Evolutionary conservation across 2,888 invertebrate genomes (phyloP).

Genomic region (Xanthorhoe spadicearia): DNA sequence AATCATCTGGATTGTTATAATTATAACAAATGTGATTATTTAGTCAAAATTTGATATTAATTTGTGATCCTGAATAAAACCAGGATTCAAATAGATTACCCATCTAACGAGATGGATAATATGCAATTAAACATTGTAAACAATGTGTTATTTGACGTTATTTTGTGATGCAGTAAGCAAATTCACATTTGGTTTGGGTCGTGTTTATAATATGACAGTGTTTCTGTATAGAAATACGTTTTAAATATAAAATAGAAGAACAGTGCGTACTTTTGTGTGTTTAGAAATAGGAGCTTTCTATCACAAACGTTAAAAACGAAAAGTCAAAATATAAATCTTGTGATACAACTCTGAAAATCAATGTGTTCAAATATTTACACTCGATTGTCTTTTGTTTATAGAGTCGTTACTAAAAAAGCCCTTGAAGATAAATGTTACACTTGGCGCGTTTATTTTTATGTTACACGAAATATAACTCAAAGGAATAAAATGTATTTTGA

Average conservation of each 20-base stretch:
- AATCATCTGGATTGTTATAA: background rate
- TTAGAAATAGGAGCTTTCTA: too few species aligned
- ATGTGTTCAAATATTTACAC: slow-evolving; percentile 72
- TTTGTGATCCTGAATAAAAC: slow-evolving; percentile 6
- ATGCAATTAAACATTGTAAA: slow-evolving; percentile 13
- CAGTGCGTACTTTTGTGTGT: too few species aligned
- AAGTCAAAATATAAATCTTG: too few species aligned
- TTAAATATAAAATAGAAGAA: too few species aligned
- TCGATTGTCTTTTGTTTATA: slow-evolving; percentile 75
- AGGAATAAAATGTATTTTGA: slow-evolving; percentile 70
- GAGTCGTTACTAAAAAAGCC: slow-evolving; percentile 74
- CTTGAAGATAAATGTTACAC: slow-evolving; percentile 68
- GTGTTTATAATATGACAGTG: too few species aligned
- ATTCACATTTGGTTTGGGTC: background rate
- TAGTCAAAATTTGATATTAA: background rate
- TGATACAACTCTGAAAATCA: slow-evolving; percentile 48
- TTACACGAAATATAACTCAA: slow-evolving; percentile 65
- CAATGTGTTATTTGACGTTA: slow-evolving; percentile 9
- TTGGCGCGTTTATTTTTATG: slow-evolving; percentile 72
- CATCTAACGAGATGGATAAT: slow-evolving; percentile 15
- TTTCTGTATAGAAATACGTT: too few species aligned
- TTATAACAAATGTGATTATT: background rate
- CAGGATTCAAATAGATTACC: slow-evolving; percentile 17
- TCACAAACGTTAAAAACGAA: too few species aligned
- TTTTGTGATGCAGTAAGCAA: slow-evolving; percentile 1